A percentile compares a stretch with the other conserved stretches of the same genome.
Conservation (phyloP, 2,888 invertebrate genomes). For the Liopterus haemorrhoidalis region DNA sequence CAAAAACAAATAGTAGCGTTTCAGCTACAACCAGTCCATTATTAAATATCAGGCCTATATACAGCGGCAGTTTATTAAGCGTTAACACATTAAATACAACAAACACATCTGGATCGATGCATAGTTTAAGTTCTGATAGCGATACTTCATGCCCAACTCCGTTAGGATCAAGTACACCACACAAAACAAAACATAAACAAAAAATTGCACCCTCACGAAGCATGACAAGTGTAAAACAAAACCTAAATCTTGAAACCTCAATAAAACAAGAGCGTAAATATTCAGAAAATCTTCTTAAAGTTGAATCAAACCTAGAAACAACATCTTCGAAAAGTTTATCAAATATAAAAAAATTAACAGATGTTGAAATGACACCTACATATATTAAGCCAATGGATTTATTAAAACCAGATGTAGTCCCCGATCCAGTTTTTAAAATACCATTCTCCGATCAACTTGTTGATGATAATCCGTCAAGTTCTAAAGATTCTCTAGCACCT, state of each 20-base stretch:
- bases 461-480: slow-evolving; percentile 33
- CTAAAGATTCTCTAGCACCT: slow-evolving; percentile 37
- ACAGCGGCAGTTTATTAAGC: slow-evolving; percentile 59
- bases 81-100: slow-evolving; percentile 55
- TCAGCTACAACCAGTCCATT: slow-evolving; percentile 68
- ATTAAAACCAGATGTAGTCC: slow-evolving; percentile 31
- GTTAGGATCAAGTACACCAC: slow-evolving; percentile 49
- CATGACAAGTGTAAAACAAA: slow-evolving; percentile 56
- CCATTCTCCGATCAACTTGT: slow-evolving; percentile 32
- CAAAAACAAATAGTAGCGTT: slow-evolving; percentile 55
- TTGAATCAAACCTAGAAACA: slow-evolving; percentile 40
- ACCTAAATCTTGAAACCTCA: slow-evolving; percentile 34
- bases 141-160: slow-evolving; percentile 54
- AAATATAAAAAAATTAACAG: slow-evolving; percentile 38
- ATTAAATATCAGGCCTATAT: slow-evolving; percentile 55
- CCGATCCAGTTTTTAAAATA: slow-evolving; percentile 37
- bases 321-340: slow-evolving; percentile 45
- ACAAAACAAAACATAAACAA: slow-evolving; percentile 48
- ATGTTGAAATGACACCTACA: slow-evolving; percentile 34
- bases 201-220: slow-evolving; percentile 55
- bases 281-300: slow-evolving; percentile 37
- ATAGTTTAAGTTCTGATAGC: slow-evolving; percentile 61
- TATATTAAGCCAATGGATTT: slow-evolving; percentile 37
- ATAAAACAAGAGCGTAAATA: slow-evolving; percentile 35
- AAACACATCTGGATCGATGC: slow-evolving; percentile 59